A percentile compares a stretch with the other conserved stretches of the same genome.
phyloP scores from a whole-genome alignment of 2,113 vertebrate species.

The Capricornis sumatraensis region DNA sequence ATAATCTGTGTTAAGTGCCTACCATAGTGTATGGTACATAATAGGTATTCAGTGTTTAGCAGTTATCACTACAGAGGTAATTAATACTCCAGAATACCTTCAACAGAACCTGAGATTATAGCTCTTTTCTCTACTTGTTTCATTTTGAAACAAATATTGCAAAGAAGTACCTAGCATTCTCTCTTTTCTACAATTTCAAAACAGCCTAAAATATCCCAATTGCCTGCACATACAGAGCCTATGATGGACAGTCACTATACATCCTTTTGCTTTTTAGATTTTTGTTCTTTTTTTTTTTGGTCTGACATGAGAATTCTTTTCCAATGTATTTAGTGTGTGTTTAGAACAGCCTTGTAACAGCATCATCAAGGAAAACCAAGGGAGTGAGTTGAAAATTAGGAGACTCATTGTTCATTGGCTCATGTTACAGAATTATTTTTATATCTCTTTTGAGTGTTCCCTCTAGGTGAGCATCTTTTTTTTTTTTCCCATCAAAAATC shows the following conservation, averaged over 20 bases:
- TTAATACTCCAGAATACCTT: background rate
- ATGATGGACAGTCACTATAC: background rate
- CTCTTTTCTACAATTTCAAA: background rate
- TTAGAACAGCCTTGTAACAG: background rate
- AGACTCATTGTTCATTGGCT: background rate
- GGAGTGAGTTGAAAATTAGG: background rate
- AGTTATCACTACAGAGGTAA: background rate
- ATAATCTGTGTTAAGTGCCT: background rate
- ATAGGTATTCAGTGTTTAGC: background rate
- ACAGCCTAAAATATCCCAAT: background rate
- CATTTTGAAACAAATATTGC: constrained; percentile 14
- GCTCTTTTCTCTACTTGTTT: background rate
- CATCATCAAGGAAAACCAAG: background rate
- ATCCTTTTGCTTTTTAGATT: background rate
- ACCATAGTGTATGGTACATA: background rate
- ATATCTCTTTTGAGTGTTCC: background rate
- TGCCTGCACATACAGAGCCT: background rate
- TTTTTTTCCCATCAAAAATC: background rate
- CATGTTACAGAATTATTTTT: background rate
- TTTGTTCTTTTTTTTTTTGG: background rate
- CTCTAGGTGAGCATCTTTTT: background rate
- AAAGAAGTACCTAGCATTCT: background rate
- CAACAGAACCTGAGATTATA: background rate
- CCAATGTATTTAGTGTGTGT: background rate
- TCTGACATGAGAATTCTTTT: background rate